A percentile compares a stretch with the other conserved stretches of the same genome.
Conservation (phyloP, 2,113 vertebrate genomes). For the Mustela lutreola region DNA sequence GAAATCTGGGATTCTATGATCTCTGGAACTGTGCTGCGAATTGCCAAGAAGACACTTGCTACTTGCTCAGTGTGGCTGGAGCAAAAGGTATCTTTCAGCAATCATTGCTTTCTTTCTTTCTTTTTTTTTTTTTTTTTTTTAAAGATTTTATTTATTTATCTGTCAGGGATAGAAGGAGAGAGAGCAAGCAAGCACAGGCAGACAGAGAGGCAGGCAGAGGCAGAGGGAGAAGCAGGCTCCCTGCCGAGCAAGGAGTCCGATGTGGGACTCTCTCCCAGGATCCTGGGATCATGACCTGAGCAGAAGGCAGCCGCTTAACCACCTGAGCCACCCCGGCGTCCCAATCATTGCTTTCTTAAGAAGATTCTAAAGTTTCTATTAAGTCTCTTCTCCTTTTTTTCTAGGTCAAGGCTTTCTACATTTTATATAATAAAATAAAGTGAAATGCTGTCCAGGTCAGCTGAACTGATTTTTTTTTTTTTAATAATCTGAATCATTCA, state of each 20-base stretch:
- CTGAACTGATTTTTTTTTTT: slow-evolving; percentile 10
- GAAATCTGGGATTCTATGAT: not conserved
- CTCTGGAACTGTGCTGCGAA: not conserved
- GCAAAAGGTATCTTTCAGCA: not conserved
- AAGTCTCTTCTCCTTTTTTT: slow-evolving; percentile 46
- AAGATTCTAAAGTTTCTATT: slow-evolving; percentile 31
- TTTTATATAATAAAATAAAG: slow-evolving; percentile 74
- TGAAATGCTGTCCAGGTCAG: slow-evolving; percentile 14
- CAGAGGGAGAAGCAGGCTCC: no score
- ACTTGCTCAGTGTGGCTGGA: not conserved
- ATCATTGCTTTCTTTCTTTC: not conserved
- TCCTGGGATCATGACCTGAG: no score
- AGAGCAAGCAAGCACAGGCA: no score
- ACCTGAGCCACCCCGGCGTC: no score
- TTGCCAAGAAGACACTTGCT: not conserved
- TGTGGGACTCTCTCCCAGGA: no score
- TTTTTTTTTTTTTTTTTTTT: no score
- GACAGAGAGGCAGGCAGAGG: no score
- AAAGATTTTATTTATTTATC: no score
- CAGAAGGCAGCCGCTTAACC: no score
- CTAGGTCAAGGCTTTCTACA: slow-evolving; percentile 51
- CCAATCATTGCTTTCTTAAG: slow-evolving; percentile 36
- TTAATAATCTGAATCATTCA: not conserved
- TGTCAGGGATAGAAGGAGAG: no score
- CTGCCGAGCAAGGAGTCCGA: no score